phyloP scores from a whole-genome alignment of 2,113 vertebrate species.

The Recurvirostra avosetta region DNA sequence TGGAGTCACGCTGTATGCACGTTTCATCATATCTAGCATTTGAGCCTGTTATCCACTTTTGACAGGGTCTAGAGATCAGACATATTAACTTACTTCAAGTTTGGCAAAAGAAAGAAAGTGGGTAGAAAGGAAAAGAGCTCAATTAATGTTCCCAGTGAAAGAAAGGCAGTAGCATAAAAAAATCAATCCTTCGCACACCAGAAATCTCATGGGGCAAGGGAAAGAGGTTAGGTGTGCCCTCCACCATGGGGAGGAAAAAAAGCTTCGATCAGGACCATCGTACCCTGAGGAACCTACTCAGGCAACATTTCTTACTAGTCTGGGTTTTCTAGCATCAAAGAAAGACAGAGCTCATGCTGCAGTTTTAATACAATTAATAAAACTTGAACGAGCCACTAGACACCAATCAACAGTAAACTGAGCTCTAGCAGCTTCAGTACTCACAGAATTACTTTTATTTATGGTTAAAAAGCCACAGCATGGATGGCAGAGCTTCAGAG shows the following conservation, averaged over 20 bases:
- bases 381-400: constrained; percentile 31
- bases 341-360: neutral
- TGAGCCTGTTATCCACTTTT: neutral
- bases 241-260: neutral
- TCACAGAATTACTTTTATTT: constrained; percentile 9
- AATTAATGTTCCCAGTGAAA: neutral
- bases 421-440: constrained; percentile 1
- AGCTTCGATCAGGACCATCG: neutral
- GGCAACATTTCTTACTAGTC: neutral
- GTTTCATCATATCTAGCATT: neutral
- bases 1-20: neutral
- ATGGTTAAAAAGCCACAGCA: constrained; percentile 35
- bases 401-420: constrained; percentile 19
- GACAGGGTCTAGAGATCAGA: neutral
- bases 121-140: neutral
- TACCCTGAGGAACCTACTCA: neutral
- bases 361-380: constrained; percentile 56
- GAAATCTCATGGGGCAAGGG: neutral
- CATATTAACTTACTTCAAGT: neutral
- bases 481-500: constrained; percentile 48
- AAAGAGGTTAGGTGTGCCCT: neutral
- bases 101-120: neutral
- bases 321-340: neutral
- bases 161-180: constrained; percentile 11
- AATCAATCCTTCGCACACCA: neutral